These are phyloP conservation scores for Amphiprion clarkii DNA, from an alignment of 2,797 vertebrate species.

Conservation along the genomic window DNA sequence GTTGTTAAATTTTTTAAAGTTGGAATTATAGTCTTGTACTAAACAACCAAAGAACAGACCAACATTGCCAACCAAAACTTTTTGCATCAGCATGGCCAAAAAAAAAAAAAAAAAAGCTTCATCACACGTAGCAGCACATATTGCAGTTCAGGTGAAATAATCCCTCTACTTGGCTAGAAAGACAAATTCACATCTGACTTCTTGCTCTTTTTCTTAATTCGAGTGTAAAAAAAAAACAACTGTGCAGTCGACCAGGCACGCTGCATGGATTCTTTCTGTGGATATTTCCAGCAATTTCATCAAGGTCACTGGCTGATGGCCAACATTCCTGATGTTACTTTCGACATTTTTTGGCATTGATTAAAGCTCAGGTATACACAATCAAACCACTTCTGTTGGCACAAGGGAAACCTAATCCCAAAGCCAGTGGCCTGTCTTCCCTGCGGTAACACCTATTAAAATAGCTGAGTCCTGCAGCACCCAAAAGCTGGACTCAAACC, in stretches of 20 bases:
- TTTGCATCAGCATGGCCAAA: neutral
- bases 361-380: slow-evolving; percentile 81
- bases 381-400: slow-evolving; percentile 80
- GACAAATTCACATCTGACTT: slow-evolving; percentile 18
- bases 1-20: too few relatives aligned
- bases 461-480: slow-evolving; percentile 57
- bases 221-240: slow-evolving; percentile 37
- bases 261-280: slow-evolving; percentile 32
- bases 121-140: neutral
- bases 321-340: slow-evolving; percentile 74
- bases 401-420: slow-evolving; percentile 73
- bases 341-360: slow-evolving; percentile 76
- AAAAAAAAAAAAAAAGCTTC: neutral
- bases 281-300: slow-evolving; percentile 68
- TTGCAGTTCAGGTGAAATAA: slow-evolving; percentile 7
- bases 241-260: slow-evolving; percentile 12
- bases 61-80: neutral
- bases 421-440: slow-evolving; percentile 65
- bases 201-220: slow-evolving; percentile 12
- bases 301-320: slow-evolving; percentile 63
- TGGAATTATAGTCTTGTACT: neutral
- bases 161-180: slow-evolving; percentile 9
- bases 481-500: slow-evolving; percentile 48
- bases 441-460: slow-evolving; percentile 77
- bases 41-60: neutral